These are phyloP conservation scores for Cosmorhoe ocellata DNA, from an alignment of 2,888 invertebrate species.

Conservation along the genomic window DNA sequence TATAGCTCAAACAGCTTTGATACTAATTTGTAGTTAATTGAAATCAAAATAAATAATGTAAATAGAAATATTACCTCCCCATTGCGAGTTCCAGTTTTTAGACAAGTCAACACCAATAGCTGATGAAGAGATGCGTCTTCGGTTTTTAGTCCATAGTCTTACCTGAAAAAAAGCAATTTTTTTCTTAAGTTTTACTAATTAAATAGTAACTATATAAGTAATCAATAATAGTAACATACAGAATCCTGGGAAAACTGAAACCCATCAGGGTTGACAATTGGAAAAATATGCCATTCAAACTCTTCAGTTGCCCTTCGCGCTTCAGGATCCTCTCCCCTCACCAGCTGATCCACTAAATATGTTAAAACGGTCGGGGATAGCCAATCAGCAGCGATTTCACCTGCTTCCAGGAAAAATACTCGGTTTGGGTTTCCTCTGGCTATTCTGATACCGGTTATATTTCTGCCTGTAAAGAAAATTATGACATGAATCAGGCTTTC, in stretches of 20 bases:
- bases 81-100: conserved; percentile 85
- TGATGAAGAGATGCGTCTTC: conserved; percentile 59
- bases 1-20: too few species aligned
- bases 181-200: background rate
- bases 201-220: too few species aligned
- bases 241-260: conserved; percentile 85
- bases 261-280: conserved; percentile 90
- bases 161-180: conserved; percentile 62
- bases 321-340: conserved; percentile 77
- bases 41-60: too few species aligned
- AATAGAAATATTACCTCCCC: conserved; percentile 78
- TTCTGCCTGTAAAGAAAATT: conserved; percentile 60
- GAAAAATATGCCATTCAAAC: conserved; percentile 89
- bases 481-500: too few species aligned
- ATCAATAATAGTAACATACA: conserved; percentile 53
- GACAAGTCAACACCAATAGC: conserved; percentile 84
- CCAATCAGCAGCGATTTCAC: conserved; percentile 90
- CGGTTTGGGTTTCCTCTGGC: conserved; percentile 52
- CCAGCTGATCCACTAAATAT: conserved; percentile 83
- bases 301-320: conserved; percentile 74
- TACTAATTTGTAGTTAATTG: too few species aligned
- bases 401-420: conserved; percentile 67
- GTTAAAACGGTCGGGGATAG: conserved; percentile 85
- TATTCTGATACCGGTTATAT: conserved; percentile 74
- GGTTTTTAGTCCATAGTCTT: conserved; percentile 86